Evolutionary conservation across 2,113 vertebrate genomes (phyloP).

Genomic region (Propithecus coquereli): DNA sequence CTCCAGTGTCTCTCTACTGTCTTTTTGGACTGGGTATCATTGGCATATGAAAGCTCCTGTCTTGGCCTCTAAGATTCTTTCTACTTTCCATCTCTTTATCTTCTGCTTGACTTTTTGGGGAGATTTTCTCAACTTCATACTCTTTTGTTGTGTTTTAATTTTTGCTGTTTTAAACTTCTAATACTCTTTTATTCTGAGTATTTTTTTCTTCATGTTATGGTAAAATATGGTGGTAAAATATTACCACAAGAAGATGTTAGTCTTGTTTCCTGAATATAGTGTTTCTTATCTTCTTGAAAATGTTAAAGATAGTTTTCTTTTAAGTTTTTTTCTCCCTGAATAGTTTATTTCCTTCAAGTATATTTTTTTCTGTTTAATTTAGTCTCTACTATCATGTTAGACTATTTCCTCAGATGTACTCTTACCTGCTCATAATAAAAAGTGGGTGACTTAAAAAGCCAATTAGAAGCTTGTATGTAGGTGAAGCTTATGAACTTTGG

Average conservation of each 20-base stretch:
- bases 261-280: neutral
- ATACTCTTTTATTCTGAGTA: neutral
- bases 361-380: neutral
- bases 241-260: neutral
- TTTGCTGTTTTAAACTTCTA: neutral
- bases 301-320: constrained; percentile 5
- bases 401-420: neutral
- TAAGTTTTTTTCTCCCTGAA: neutral
- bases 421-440: neutral
- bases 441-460: neutral
- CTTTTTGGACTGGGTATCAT: neutral
- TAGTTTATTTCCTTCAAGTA: constrained; percentile 25
- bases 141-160: neutral
- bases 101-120: neutral
- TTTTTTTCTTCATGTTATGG: neutral
- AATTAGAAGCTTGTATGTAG: neutral
- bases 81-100: neutral
- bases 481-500: neutral
- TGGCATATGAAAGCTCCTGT: neutral
- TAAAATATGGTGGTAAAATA: too few species aligned
- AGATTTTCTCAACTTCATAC: neutral
- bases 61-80: neutral
- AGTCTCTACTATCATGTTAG: neutral
- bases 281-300: neutral
- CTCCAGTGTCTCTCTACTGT: neutral